A percentile compares a stretch with the other conserved stretches of the same genome.
Conservation (phyloP, 2,113 vertebrate species). For the Marmota monax region DNA sequence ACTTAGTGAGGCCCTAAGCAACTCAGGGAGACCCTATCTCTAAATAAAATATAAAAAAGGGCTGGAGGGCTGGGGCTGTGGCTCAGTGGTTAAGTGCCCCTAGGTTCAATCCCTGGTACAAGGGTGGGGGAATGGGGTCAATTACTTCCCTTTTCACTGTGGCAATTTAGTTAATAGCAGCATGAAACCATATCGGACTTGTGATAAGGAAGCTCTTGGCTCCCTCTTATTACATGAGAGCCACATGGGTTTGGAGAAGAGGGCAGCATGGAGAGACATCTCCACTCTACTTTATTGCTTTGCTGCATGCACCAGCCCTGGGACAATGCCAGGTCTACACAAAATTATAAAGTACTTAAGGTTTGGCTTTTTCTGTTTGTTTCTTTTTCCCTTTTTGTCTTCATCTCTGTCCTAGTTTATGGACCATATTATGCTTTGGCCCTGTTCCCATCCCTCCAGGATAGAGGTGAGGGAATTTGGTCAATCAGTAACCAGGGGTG, state of each 20-base stretch:
- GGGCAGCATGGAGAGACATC: not conserved
- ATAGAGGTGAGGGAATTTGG: conserved; percentile 21
- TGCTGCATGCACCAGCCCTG: not conserved
- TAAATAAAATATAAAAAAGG: no score
- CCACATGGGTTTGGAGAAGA: not conserved
- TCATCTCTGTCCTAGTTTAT: not conserved
- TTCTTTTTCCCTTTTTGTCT: not conserved
- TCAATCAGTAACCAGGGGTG: conserved; percentile 66
- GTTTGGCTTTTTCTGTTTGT: not conserved
- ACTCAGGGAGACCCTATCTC: no score
- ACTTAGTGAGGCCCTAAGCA: no score
- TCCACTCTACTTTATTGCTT: not conserved
- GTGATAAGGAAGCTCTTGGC: not conserved
- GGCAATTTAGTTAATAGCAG: not conserved
- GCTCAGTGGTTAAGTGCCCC: no score
- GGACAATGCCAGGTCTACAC: not conserved
- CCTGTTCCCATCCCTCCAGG: conserved; percentile 17
- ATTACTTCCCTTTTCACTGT: not conserved
- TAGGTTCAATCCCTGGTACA: no score
- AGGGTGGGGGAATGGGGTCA: not conserved
- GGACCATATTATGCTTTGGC: conserved; percentile 1
- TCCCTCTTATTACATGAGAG: not conserved
- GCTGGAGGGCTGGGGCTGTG: no score
- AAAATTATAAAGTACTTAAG: not conserved
- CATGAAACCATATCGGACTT: not conserved